These are phyloP conservation scores for Diachasma alloeum DNA, from an alignment of 1,140 invertebrate species.

Conservation along the genomic window DNA sequence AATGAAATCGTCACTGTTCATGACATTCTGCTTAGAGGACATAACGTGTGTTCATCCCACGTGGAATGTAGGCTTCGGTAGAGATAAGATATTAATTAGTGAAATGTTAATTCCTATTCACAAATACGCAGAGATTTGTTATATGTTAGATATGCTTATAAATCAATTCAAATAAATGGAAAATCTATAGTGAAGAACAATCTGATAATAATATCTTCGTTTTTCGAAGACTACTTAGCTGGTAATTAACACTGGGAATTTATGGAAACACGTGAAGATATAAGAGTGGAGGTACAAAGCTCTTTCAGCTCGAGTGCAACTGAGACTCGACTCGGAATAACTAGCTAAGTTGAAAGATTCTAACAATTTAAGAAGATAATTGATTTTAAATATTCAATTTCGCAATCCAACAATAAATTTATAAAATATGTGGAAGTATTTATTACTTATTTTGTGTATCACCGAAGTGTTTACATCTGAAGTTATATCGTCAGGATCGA, in stretches of 20 bases:
- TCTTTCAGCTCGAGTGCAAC: not conserved
- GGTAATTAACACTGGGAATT: not conserved
- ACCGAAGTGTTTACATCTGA: not conserved
- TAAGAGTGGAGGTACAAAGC: not conserved
- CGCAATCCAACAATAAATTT: not conserved
- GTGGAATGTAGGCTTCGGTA: too few species aligned
- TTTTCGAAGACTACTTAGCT: constrained; percentile 3
- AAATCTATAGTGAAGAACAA: not conserved
- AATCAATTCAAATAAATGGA: not conserved
- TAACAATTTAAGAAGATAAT: not conserved
- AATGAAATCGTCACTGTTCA: not conserved
- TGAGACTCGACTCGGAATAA: not conserved
- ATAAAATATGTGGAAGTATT: constrained; percentile 4
- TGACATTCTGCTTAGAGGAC: not conserved
- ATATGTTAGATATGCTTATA: not conserved
- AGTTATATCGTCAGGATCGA: not conserved
- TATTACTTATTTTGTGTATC: not conserved
- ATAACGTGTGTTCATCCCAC: not conserved
- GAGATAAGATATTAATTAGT: not conserved
- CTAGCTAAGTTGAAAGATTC: not conserved
- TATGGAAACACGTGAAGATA: not conserved
- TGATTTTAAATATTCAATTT: not conserved
- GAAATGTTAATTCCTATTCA: not conserved
- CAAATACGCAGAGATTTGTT: not conserved
- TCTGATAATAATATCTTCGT: not conserved